phyloP scores from a whole-genome alignment of 1,140 invertebrate species.

The Gryllus bimaculatus region DNA sequence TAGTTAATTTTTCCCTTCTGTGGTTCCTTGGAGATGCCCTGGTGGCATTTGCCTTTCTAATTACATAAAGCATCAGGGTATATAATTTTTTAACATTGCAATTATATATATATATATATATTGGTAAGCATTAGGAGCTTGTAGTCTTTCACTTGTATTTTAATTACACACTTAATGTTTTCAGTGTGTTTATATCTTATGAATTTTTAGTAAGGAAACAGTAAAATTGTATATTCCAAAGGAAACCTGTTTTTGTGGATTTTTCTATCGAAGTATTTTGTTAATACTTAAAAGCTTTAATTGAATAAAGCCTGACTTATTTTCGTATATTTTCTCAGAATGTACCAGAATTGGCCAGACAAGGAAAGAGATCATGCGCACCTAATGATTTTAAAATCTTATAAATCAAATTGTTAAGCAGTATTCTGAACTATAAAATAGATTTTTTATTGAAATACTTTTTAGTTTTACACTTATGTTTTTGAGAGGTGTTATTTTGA shows the following conservation, averaged over 20 bases:
- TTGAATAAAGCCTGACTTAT: not conserved
- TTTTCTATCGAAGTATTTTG: not conserved
- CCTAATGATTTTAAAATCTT: not conserved
- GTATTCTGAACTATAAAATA: not conserved
- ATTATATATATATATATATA: not conserved
- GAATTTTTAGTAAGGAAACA: not conserved
- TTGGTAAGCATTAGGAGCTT: not conserved
- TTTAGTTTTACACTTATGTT: not conserved
- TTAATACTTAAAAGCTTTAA: not conserved
- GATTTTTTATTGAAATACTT: not conserved
- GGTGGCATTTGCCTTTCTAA: conserved; percentile 3
- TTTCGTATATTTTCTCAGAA: conserved; percentile 2
- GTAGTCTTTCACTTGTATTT: not conserved
- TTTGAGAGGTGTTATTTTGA: not conserved
- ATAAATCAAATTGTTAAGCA: not conserved
- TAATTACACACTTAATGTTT: not conserved
- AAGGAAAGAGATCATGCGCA: not conserved
- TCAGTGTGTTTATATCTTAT: not conserved
- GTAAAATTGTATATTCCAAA: not conserved
- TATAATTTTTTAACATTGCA: conserved; percentile 6
- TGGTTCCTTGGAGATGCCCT: not conserved
- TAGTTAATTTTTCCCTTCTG: conserved; percentile 1
- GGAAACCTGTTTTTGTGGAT: not conserved
- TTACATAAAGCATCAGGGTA: not conserved
- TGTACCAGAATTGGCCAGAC: not conserved